Percentiles rank a stretch among this genome's conserved stretches.
Conservation (phyloP, 2,113 vertebrate species). For the Hiodon tergisus region DNA sequence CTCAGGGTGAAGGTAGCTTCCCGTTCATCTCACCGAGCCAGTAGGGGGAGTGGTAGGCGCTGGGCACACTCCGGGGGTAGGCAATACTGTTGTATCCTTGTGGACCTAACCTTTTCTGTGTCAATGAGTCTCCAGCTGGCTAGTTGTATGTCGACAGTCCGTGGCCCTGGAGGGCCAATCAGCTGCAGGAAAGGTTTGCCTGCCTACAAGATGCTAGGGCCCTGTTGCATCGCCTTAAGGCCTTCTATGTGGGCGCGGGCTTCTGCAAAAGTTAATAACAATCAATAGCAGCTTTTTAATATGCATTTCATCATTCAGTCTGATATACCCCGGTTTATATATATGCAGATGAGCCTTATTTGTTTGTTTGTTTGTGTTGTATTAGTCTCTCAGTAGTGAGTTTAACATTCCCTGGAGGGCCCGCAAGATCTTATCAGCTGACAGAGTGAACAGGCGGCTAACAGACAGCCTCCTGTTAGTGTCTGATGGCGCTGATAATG, state of each 20-base stretch:
- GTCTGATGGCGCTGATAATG: not conserved
- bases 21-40: not conserved
- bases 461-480: not conserved
- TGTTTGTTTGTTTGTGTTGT: constrained; percentile 22
- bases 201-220: too few relatives aligned
- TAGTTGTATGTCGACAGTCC: too few relatives aligned
- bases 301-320: too few relatives aligned
- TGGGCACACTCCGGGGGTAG: not conserved
- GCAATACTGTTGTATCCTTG: not conserved
- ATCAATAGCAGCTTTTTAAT: too few relatives aligned
- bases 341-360: constrained; percentile 3
- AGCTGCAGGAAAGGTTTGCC: too few relatives aligned
- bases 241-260: too few relatives aligned
- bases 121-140: too few relatives aligned
- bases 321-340: too few relatives aligned
- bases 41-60: not conserved
- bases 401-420: not conserved
- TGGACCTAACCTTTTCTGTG: not conserved
- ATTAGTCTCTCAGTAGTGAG: not conserved
- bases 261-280: too few relatives aligned
- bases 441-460: not conserved
- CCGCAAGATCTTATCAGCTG: not conserved
- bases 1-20: not conserved
- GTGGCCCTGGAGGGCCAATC: too few relatives aligned
- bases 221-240: too few relatives aligned